Evolutionary conservation across 2,888 invertebrate species (phyloP).

Genomic region (Phanerotoma sp.): DNA sequence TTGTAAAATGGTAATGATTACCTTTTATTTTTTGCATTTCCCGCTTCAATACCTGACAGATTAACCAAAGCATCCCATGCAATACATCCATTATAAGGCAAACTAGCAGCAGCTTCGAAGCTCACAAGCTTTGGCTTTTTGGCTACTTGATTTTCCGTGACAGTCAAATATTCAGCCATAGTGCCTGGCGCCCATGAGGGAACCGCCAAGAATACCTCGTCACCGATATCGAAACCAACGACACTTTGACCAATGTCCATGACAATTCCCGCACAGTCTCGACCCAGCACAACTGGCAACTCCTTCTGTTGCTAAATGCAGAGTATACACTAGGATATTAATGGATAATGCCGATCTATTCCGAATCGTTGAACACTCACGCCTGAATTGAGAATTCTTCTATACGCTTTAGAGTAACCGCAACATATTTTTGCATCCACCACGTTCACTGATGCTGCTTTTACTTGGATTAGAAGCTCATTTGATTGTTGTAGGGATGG

Average conservation of each 20-base stretch:
- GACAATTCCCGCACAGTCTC: slow-evolving; percentile 66
- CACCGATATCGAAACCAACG: slow-evolving; percentile 63
- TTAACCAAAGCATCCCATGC: slow-evolving; percentile 61
- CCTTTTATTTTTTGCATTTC: slow-evolving; percentile 61
- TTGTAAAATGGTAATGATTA: no score
- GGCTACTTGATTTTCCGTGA: slow-evolving; percentile 60
- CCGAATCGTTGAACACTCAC: slow-evolving; percentile 38
- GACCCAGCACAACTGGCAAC: slow-evolving; percentile 63
- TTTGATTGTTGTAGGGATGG: slow-evolving; percentile 60
- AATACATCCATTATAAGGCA: slow-evolving; percentile 64
- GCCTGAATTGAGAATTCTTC: slow-evolving; percentile 54
- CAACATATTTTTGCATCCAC: slow-evolving; percentile 64
- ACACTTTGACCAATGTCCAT: slow-evolving; percentile 65
- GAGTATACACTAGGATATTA: slow-evolving; percentile 13
- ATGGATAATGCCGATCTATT: slow-evolving; percentile 2
- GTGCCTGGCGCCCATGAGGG: slow-evolving; percentile 65
- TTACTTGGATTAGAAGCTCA: slow-evolving; percentile 65
- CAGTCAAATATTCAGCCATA: slow-evolving; percentile 61
- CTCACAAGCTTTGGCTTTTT: slow-evolving; percentile 62
- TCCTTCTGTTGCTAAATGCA: slow-evolving; percentile 53
- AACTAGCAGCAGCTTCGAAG: slow-evolving; percentile 64
- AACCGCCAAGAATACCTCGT: slow-evolving; percentile 64
- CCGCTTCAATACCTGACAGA: slow-evolving; percentile 57
- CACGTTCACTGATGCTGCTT: slow-evolving; percentile 63
- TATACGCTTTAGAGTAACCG: slow-evolving; percentile 61